Evolutionary conservation across 2,888 invertebrate genomes (phyloP).

Genomic region (Incurvaria masculella): DNA sequence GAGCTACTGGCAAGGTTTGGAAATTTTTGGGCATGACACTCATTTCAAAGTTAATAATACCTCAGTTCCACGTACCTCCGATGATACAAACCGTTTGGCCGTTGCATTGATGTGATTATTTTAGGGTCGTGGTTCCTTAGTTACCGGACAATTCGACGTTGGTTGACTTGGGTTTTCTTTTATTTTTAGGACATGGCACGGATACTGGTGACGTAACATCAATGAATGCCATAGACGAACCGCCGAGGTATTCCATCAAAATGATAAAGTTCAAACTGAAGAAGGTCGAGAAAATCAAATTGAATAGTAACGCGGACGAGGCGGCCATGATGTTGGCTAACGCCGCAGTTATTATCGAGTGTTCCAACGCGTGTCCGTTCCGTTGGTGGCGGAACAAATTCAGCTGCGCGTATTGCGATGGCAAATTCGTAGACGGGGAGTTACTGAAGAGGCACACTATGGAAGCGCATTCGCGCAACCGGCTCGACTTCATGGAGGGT

Average conservation of each 20-base stretch:
- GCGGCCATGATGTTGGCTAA: conserved; percentile 23
- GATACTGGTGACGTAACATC: conserved; percentile 4
- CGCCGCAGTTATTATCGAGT: background rate
- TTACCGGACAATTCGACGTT: too few species aligned
- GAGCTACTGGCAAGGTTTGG: too few species aligned
- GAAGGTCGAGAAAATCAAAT: conserved; percentile 21
- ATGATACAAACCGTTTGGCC: too few species aligned
- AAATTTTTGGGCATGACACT: too few species aligned
- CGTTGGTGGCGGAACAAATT: background rate
- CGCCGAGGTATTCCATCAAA: background rate
- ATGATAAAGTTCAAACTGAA: background rate
- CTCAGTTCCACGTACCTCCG: too few species aligned
- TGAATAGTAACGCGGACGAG: conserved; percentile 24
- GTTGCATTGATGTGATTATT: too few species aligned
- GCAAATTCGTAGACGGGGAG: background rate
- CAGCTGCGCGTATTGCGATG: conserved; percentile 4
- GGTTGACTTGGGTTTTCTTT: conserved; percentile 16
- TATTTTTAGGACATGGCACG: conserved; percentile 30
- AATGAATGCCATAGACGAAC: background rate
- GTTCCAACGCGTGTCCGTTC: background rate
- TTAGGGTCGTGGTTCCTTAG: too few species aligned
- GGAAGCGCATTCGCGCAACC: background rate
- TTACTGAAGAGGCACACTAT: background rate
- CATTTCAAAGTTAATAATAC: too few species aligned
- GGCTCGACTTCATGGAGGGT: background rate